Evolutionary conservation across 2,888 invertebrate species (phyloP).

Genomic region (Caenorhabditis angaria): DNA sequence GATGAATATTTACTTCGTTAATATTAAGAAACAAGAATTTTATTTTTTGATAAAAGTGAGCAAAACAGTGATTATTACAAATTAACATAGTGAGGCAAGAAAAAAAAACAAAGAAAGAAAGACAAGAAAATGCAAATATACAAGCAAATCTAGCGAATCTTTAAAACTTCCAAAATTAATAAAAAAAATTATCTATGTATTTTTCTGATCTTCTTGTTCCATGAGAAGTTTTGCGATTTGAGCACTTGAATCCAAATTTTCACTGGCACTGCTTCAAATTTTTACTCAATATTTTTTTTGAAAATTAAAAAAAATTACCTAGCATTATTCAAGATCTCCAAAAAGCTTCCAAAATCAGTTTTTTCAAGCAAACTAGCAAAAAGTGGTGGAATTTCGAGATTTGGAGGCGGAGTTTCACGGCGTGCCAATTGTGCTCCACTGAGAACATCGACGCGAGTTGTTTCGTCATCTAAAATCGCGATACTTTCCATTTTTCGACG

Average conservation of each 20-base stretch:
- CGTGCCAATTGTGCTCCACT: slow-evolving; percentile 38
- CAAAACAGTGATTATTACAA: too few relatives aligned
- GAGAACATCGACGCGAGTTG: slow-evolving; percentile 49
- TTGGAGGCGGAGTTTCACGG: slow-evolving; percentile 26
- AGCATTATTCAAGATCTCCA: background rate
- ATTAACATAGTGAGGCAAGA: too few relatives aligned
- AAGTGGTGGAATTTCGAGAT: slow-evolving; percentile 5
- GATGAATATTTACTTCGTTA: too few relatives aligned
- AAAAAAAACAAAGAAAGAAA: too few relatives aligned
- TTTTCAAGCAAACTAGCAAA: background rate
- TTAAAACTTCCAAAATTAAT: too few relatives aligned
- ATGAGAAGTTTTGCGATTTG: background rate
- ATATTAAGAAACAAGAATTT: too few relatives aligned
- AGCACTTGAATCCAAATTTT: background rate
- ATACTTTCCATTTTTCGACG: slow-evolving; percentile 44
- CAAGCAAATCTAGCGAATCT: too few relatives aligned
- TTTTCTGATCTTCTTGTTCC: background rate
- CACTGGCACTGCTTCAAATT: background rate
- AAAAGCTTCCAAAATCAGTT: background rate
- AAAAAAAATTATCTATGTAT: too few relatives aligned
- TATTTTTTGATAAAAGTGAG: too few relatives aligned
- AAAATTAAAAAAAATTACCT: background rate
- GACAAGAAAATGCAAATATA: too few relatives aligned
- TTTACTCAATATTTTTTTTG: background rate
- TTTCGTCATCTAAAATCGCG: slow-evolving; percentile 50